Base-by-base conservation (phyloP, 2,113 vertebrate genomes). In the Carassius gibelio region DNA sequence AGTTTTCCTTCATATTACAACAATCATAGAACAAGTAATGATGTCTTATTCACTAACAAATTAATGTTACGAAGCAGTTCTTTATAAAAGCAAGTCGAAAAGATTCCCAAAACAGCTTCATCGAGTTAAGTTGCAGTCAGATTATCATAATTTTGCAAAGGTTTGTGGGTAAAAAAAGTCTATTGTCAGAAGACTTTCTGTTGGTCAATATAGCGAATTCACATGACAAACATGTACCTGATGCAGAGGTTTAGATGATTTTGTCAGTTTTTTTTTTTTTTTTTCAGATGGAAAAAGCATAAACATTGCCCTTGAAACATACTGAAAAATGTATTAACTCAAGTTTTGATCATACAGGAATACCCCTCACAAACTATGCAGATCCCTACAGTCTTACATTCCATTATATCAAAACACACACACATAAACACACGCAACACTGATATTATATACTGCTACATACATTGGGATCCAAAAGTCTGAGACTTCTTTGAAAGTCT, bases 311-410 rank as follows among this genome's bases (percentile, higher is more conserved):
- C 59, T 85, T 82, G 83, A 88, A 86, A 84, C 83, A 75, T 88
- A 84, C 78, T 88, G 85, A 89, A 90, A 87, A 84, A 90, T 90
- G 77, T 77, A 90, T 87, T 87, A 86, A 90, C 85, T 88, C 85
- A 82, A 87, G 84, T 84, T 85, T 89, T 90, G 87, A 87, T 88
- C 84, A 84, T 71, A 83, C 77, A 81, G 84, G 71, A 89, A 78
- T 83, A 87, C 71, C 81, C 83, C 87, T 83, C 75, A 81, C 45
- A 76, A 87, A 75, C 75, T 81, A 78, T 36, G 55, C 81, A 85
- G 74, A 75, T 78, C 79, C 59, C 21, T 84, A 74, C 48, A 55
- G 59, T 66, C 62, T 59, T 50, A 66, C 84, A 83, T 87, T 87
- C 64, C 48, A 75, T n/a, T 48, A 80, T 69, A 85, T 30, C 72